Conservation (phyloP, 2,888 invertebrate genomes). For the Hyposoter didymator region DNA sequence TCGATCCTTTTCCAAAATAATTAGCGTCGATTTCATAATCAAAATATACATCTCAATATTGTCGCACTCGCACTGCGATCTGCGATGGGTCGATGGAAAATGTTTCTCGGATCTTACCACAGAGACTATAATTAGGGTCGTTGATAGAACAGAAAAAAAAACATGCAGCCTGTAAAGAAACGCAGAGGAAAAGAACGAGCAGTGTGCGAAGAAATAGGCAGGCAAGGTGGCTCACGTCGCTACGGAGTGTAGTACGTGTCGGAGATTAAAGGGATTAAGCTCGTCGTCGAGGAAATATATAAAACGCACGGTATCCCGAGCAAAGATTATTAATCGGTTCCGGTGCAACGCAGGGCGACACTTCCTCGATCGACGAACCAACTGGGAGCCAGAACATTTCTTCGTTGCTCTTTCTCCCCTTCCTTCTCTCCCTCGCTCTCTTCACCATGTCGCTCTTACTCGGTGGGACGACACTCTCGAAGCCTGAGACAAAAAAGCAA, state of each 20-base stretch:
- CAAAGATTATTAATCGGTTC: constrained; percentile 78
- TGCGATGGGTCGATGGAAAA: background rate
- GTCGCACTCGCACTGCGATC: background rate
- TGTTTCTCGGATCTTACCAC: background rate
- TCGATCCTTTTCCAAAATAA: too few relatives aligned
- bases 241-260: constrained; percentile 67
- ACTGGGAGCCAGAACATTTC: background rate
- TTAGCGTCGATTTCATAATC: too few relatives aligned
- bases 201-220: constrained; percentile 36
- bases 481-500: constrained; percentile 55
- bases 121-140: background rate
- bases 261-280: constrained; percentile 77
- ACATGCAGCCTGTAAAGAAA: background rate
- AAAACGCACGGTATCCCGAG: constrained; percentile 73
- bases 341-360: constrained; percentile 67
- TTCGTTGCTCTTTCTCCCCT: background rate
- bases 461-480: constrained; percentile 22
- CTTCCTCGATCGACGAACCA: constrained; percentile 54
- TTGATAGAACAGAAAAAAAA: background rate
- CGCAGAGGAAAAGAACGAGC: background rate
- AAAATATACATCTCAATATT: background rate
- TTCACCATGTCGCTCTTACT: too few relatives aligned
- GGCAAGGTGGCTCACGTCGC: constrained; percentile 77
- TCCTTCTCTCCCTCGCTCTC: background rate
- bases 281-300: constrained; percentile 74